These are phyloP conservation scores for Dryas iulia DNA, from an alignment of 1,140 invertebrate genomes.

Conservation along the genomic window DNA sequence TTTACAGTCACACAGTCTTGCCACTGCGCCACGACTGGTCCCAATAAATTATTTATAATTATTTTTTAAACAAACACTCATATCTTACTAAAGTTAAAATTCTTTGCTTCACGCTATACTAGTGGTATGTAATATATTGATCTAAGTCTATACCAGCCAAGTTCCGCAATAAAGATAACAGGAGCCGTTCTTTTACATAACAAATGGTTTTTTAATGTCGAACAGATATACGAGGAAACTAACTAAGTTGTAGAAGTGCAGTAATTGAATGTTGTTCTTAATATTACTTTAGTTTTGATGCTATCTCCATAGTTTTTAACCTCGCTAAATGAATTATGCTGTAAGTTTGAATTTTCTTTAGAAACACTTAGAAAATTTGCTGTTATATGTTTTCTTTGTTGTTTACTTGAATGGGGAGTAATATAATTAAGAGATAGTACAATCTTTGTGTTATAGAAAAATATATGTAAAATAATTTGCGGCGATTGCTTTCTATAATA, in stretches of 20 bases:
- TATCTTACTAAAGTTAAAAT: background rate
- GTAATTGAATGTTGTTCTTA: background rate
- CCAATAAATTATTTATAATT: background rate
- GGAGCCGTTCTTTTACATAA: slow-evolving; percentile 30
- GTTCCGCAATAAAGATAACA: slow-evolving; percentile 36
- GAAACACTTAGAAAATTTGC: background rate
- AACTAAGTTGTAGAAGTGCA: slow-evolving; percentile 20
- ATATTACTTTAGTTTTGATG: background rate
- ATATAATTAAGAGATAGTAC: too few relatives aligned
- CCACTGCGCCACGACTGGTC: too few relatives aligned
- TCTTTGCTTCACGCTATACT: slow-evolving; percentile 1
- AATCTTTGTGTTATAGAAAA: too few relatives aligned
- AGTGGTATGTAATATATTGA: slow-evolving; percentile 24
- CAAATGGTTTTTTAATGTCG: slow-evolving; percentile 36
- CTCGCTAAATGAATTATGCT: background rate
- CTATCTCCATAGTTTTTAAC: background rate
- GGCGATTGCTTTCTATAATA: too few relatives aligned
- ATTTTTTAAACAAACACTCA: background rate
- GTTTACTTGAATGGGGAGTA: too few relatives aligned
- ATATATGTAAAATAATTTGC: too few relatives aligned
- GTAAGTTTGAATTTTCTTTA: background rate
- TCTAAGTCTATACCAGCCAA: slow-evolving; percentile 33
- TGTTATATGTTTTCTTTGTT: background rate
- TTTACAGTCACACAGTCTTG: too few relatives aligned
- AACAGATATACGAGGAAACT: slow-evolving; percentile 24